phyloP scores from a whole-genome alignment of 2,797 vertebrate species.

The Ataeniobius toweri region DNA sequence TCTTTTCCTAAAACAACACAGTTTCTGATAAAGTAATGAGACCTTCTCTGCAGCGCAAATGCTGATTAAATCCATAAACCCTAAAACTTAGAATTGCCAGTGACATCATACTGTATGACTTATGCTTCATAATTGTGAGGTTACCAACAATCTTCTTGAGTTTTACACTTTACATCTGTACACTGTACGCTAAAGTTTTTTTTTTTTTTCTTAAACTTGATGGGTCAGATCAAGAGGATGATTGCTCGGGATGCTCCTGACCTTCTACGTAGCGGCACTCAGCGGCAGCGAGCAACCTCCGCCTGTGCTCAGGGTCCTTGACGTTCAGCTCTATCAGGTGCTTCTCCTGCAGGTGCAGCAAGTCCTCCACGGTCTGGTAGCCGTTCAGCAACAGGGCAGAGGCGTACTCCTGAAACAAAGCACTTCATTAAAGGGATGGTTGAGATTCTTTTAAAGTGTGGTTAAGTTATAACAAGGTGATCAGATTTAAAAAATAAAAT shows the following conservation, averaged over 20 bases:
- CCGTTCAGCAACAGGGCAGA: constrained; percentile 93
- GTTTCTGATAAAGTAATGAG: not conserved
- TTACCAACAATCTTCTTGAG: too few species aligned
- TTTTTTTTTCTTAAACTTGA: not conserved
- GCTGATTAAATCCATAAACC: not conserved
- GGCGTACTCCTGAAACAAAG: constrained; percentile 85
- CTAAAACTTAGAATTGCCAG: too few species aligned
- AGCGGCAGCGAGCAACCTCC: constrained; percentile 85
- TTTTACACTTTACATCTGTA: not conserved
- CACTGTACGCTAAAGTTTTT: too few species aligned
- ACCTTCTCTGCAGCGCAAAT: not conserved
- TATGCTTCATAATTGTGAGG: too few species aligned
- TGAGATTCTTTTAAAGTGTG: not conserved
- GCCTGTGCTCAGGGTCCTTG: constrained; percentile 88
- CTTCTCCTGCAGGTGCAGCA: constrained; percentile 90
- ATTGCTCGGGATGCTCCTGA: constrained; percentile 2
- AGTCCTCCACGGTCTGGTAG: constrained; percentile 92
- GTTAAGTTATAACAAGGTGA: not conserved
- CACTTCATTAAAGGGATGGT: not conserved
- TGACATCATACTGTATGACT: too few species aligned
- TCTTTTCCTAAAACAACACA: not conserved
- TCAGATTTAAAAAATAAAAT: too few species aligned
- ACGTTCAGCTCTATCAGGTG: constrained; percentile 95
- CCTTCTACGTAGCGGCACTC: constrained; percentile 86
- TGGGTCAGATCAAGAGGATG: not conserved